A percentile compares a stretch with the other conserved stretches of the same genome.
Evolutionary conservation across 1,140 invertebrate species (phyloP).

Genomic region (Nephila pilipes): DNA sequence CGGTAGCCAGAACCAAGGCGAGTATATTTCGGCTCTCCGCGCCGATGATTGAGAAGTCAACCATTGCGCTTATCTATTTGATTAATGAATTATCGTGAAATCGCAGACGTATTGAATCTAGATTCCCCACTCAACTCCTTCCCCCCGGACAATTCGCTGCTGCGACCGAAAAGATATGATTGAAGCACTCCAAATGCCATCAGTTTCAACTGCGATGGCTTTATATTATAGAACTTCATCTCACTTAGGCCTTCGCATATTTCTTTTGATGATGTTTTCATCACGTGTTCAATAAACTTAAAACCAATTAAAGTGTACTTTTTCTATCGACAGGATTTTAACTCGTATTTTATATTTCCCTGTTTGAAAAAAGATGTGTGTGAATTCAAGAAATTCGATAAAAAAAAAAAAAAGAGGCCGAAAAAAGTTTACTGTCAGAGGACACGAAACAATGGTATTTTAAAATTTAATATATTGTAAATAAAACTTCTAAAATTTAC

Average conservation of each 20-base stretch:
- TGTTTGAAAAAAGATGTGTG: too few relatives aligned
- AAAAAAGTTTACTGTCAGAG: too few relatives aligned
- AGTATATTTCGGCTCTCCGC: conserved; percentile 51
- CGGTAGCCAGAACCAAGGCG: neutral
- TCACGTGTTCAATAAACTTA: neutral
- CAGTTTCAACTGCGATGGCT: neutral
- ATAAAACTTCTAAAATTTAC: too few relatives aligned
- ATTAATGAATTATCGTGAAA: conserved; percentile 65
- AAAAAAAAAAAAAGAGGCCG: too few relatives aligned
- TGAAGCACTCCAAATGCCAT: neutral
- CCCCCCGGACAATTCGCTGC: neutral
- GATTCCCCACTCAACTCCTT: conserved; percentile 2
- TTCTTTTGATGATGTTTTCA: neutral
- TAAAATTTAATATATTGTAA: too few relatives aligned
- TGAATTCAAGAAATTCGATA: too few relatives aligned
- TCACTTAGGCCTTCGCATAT: neutral
- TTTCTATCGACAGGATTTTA: too few relatives aligned
- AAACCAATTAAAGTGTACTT: neutral
- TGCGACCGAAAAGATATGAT: neutral
- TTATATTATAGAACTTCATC: neutral
- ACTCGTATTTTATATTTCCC: too few relatives aligned
- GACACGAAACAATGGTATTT: too few relatives aligned
- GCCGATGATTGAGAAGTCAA: conserved; percentile 74
- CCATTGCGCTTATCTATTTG: conserved; percentile 43
- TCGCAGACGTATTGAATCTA: conserved; percentile 27